phyloP scores from a whole-genome alignment of 2,797 vertebrate genomes.

The Aulostomus chinensis region DNA sequence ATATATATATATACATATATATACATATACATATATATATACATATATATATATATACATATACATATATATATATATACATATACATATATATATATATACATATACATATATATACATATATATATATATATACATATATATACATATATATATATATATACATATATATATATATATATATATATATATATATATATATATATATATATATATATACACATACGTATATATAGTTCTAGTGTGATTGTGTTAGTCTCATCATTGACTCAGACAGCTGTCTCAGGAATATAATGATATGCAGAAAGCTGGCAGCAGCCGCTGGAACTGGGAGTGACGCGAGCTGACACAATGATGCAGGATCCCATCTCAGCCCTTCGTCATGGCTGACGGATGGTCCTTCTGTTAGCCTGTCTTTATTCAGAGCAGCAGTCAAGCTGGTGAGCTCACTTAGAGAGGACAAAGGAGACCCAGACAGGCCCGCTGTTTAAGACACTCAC shows the following conservation, averaged over 20 bases:
- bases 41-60: too few relatives aligned
- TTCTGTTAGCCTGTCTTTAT: conserved; percentile 20
- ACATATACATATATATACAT: too few relatives aligned
- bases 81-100: too few relatives aligned
- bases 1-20: too few relatives aligned
- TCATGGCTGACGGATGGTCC: conserved; percentile 17
- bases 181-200: too few relatives aligned
- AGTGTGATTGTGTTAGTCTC: background rate
- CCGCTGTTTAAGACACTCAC: conserved; percentile 43
- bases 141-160: too few relatives aligned
- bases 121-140: too few relatives aligned
- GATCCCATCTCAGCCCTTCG: conserved; percentile 21
- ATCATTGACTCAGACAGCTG: background rate
- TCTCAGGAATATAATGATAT: background rate
- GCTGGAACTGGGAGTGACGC: conserved; percentile 1
- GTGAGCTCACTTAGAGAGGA: conserved; percentile 47
- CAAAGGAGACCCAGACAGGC: conserved; percentile 38
- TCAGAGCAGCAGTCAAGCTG: conserved; percentile 27
- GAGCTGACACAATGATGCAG: conserved; percentile 6
- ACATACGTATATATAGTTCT: too few relatives aligned
- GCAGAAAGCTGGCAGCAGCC: background rate
- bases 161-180: too few relatives aligned
- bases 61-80: too few relatives aligned
- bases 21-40: too few relatives aligned
- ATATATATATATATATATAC: too few relatives aligned